Evolutionary conservation across 1,140 invertebrate species (phyloP), one percentile per base, ranked within the genome.

Genomic region (Asobara japonica): DNA sequence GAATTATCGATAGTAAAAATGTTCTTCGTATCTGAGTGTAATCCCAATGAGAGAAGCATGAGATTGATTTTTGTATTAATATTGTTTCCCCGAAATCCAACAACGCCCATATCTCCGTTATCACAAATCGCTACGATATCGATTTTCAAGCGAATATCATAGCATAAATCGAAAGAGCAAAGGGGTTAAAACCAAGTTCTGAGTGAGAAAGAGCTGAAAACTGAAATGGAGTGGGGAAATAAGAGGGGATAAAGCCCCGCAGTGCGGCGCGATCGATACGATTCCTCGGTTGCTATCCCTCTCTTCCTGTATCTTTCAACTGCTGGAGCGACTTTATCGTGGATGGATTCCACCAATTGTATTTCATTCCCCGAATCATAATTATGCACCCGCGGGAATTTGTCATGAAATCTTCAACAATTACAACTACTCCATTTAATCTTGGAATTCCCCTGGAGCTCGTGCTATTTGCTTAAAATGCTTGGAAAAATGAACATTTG

Each of bases 231-330:
- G 33, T 36, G 36, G 33, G 31, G 25, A n/a, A 51, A 33, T 11
- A 18, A 69, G 67, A 69, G 61, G 72, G 84, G 83, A 83, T 82
- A 85, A 87, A 87, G 86, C 86, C 86, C 86, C 82, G 86, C 85
- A 87, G 85, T 87, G 86, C 86, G 85, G 83, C 85, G 84, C 83
- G 86, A 81, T 87, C 86, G 85, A 86, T 87, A 87, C 79, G 81
- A 82, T 81, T 79, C 83, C 82, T 78, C 51, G 25, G 51, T 56
- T 22, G 13, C 51, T 22, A 56, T 56, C 41, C 41, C 41, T 45
- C 41, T 45, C 41, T 13, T 16, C n/a, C n/a, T 45, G n/a, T 45
- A 45, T 45, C n/a, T 45, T 16, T 45, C 41, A 45, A 25, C 51
- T 22, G n/a, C n/a, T n/a, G n/a, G n/a, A n/a, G n/a, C n/a, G 20